These are phyloP conservation scores for Danio choprae DNA, from an alignment of 2,797 vertebrate species.

Conservation along the genomic window DNA sequence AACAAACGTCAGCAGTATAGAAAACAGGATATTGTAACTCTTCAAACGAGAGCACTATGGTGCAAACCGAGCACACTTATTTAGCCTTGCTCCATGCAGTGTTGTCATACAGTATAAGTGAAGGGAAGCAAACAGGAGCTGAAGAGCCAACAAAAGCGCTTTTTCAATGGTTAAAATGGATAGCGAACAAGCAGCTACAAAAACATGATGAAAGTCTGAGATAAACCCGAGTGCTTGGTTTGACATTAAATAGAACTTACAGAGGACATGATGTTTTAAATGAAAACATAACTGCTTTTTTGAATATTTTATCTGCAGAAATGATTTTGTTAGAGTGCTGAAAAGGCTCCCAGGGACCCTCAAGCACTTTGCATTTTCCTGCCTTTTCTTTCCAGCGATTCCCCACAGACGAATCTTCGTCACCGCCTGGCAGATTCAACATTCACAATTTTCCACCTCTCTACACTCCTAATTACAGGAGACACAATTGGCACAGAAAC, in stretches of 20 bases:
- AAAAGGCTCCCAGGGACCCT: constrained; percentile 58
- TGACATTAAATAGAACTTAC: constrained; percentile 54
- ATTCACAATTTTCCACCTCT: constrained; percentile 48
- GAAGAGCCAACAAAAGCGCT: neutral
- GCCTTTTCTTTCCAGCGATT: constrained; percentile 54
- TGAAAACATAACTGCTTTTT: constrained; percentile 58
- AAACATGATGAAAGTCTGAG: constrained; percentile 23
- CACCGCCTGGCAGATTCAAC: constrained; percentile 51
- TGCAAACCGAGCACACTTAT: neutral
- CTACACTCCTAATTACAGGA: constrained; percentile 56
- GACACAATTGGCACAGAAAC: constrained; percentile 51
- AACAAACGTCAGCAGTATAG: neutral
- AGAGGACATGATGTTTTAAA: constrained; percentile 47
- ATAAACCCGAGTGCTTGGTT: constrained; percentile 44
- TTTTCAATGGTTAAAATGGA: neutral
- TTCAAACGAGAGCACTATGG: neutral
- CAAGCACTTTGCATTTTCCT: constrained; percentile 56
- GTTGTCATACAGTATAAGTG: neutral
- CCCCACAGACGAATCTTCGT: constrained; percentile 50
- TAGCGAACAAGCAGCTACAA: neutral
- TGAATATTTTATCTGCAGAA: constrained; percentile 54
- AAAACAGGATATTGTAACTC: neutral
- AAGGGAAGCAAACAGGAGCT: neutral
- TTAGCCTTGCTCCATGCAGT: neutral
- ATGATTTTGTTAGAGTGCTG: constrained; percentile 56